Percentiles rank a stretch among this genome's conserved stretches.
These are phyloP conservation scores for Chrysocyon brachyurus DNA, from an alignment of 2,797 vertebrate genomes.

Conservation along the genomic window DNA sequence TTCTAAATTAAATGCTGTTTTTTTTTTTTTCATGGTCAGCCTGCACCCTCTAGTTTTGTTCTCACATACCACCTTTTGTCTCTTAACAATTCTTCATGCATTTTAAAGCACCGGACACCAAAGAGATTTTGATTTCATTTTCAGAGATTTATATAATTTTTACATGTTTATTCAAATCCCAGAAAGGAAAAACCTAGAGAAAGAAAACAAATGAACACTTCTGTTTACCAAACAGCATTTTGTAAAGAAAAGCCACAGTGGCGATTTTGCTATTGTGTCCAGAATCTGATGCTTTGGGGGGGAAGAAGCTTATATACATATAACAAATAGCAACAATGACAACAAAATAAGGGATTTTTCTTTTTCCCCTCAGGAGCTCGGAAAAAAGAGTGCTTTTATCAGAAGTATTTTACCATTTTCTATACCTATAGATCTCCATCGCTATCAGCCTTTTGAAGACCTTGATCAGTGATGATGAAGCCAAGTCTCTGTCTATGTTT, in stretches of 20 bases:
- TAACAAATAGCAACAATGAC: background rate
- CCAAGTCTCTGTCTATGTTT: background rate
- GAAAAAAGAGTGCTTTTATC: background rate
- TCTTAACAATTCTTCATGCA: constrained; percentile 20
- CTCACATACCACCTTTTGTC: background rate
- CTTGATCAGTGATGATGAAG: background rate
- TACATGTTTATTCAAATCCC: constrained; percentile 68
- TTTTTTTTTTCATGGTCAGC: background rate
- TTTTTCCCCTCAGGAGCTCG: rapidly evolving
- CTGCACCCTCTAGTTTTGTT: constrained; percentile 17
- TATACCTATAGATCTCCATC: background rate
- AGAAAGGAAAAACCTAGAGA: constrained; percentile 9
- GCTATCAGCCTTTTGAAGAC: constrained; percentile 53
- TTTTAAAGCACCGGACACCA: constrained; percentile 48
- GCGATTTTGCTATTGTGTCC: constrained; percentile 41
- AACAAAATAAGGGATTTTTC: background rate
- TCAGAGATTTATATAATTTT: constrained; percentile 71
- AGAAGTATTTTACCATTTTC: constrained; percentile 37
- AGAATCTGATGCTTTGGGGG: constrained; percentile 59
- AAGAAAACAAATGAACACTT: constrained; percentile 62
- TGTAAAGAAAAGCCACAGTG: constrained; percentile 49
- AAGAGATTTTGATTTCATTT: constrained; percentile 71
- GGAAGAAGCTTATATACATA: constrained; percentile 39
- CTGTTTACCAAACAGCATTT: constrained; percentile 49
- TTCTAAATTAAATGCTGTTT: constrained; percentile 63